Evolutionary conservation across 2,888 invertebrate species (phyloP), one percentile per base, ranked within the genome.

Genomic region (Leuctra nigra): DNA sequence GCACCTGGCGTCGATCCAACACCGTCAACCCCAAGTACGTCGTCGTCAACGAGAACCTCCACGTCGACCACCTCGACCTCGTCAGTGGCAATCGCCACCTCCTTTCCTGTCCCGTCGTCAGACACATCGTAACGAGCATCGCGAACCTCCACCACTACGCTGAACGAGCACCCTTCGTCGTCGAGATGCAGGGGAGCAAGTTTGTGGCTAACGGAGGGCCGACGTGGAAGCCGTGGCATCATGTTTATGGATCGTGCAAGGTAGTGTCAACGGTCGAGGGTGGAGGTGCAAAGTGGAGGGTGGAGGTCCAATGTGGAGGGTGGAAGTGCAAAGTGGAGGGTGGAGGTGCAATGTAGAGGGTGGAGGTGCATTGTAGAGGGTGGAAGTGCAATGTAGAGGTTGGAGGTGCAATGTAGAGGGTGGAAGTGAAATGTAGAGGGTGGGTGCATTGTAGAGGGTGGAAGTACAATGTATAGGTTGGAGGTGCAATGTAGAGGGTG

Each of bases 151-250:
- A 50, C 36, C 50, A 50, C 35, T 50, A 33, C 16, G 50, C 50
- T 16, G 35, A 9, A 18, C 33, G 33, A 1, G 4, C 14, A 20
- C 50, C 50, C 20, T 50, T 50, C 16, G 33, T 22, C 35, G 25
- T 16, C 2, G 56, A 56, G 13, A n/a, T 47, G 24, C 50, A 38
- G 14, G 16, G 36, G 6, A 36, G 16, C 20, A 13, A 36, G 18
- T 58, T 46, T 29, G 25, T 39, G 22, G 44, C 53, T 11, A 58
- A 41, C 39, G 48, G 53, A n/a, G 55, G 52, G 4, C 9, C 2
- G 9, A 38, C 41, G 3, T 61, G 61, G 61, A 50, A 54, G 6
- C 61, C 61, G 4, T 61, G 61, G 61, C 48, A 61, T 36, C 57
- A 57, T 38, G 46, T 61, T 18, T 61, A 61, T 44, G 33, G 55